A percentile compares a stretch with the other conserved stretches of the same genome.
phyloP scores from a whole-genome alignment of 1,140 invertebrate genomes.

The Hydropsyche tenuis region DNA sequence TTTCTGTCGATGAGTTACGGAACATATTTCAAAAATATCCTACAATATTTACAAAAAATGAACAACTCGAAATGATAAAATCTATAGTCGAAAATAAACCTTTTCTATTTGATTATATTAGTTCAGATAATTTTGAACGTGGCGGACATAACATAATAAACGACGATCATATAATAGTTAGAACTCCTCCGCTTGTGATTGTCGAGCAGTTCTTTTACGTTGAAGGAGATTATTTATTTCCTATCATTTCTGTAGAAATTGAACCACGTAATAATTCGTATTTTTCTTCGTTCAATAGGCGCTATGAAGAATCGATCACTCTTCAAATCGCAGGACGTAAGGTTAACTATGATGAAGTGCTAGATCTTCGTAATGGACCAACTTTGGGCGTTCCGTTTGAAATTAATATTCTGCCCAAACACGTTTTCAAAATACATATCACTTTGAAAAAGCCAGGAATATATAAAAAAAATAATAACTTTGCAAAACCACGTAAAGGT shows the following conservation, averaged over 20 bases:
- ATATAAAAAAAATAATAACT: conserved; percentile 13
- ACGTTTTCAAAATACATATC: background rate
- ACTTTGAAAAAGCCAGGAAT: conserved; percentile 11
- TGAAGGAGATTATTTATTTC: background rate
- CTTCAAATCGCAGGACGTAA: background rate
- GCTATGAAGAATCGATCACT: conserved; percentile 33
- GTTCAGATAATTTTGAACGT: background rate
- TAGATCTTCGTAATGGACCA: background rate
- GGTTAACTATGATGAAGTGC: background rate
- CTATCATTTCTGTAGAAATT: conserved; percentile 26
- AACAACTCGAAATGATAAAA: background rate
- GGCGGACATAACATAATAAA: conserved; percentile 20
- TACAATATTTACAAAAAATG: background rate
- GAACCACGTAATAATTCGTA: conserved; percentile 30
- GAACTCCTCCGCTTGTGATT: conserved; percentile 35
- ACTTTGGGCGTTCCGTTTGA: background rate
- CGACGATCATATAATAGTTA: conserved; percentile 15
- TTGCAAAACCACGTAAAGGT: background rate
- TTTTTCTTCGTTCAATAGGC: conserved; percentile 3
- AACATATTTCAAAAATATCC: background rate
- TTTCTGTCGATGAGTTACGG: background rate
- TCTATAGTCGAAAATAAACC: conserved; percentile 1
- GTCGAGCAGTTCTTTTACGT: conserved; percentile 38
- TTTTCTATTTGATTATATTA: background rate
- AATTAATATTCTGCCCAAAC: background rate